Percentiles rank a stretch among this genome's conserved stretches.
Evolutionary conservation across 2,797 vertebrate species (phyloP).

Genomic region (Morus bassanus): DNA sequence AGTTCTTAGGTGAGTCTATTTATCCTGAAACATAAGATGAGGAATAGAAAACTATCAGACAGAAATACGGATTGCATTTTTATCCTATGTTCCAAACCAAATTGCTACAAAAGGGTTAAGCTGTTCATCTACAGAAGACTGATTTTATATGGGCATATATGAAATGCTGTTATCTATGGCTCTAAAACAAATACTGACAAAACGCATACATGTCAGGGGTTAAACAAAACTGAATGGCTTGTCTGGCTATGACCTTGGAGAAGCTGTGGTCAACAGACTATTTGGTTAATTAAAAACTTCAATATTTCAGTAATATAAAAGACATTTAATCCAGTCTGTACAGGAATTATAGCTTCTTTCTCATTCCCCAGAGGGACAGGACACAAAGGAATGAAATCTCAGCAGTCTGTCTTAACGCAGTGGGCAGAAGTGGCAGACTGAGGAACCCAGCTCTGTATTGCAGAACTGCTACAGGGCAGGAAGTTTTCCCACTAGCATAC

Average conservation of each 20-base stretch:
- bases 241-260: not conserved
- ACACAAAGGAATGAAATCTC: not conserved
- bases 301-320: not conserved
- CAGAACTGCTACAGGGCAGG: not conserved
- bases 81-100: not conserved
- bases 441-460: not conserved
- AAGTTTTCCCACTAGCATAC: not conserved
- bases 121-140: not conserved
- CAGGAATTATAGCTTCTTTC: not conserved
- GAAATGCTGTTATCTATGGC: not conserved
- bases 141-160: not conserved
- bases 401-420: not conserved
- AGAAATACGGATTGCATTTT: not conserved
- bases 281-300: not conserved
- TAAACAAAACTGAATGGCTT: slow-evolving; percentile 1
- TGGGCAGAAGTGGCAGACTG: not conserved
- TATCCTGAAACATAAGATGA: not conserved
- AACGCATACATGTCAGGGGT: not conserved
- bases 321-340: not conserved
- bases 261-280: not conserved
- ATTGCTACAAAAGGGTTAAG: not conserved
- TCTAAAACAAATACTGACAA: not conserved
- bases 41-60: not conserved
- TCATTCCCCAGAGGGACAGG: not conserved
- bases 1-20: not conserved